Evolutionary conservation across 1,140 invertebrate genomes (phyloP), one percentile per base, ranked within the genome.

Genomic region (Drosophila littoralis): DNA sequence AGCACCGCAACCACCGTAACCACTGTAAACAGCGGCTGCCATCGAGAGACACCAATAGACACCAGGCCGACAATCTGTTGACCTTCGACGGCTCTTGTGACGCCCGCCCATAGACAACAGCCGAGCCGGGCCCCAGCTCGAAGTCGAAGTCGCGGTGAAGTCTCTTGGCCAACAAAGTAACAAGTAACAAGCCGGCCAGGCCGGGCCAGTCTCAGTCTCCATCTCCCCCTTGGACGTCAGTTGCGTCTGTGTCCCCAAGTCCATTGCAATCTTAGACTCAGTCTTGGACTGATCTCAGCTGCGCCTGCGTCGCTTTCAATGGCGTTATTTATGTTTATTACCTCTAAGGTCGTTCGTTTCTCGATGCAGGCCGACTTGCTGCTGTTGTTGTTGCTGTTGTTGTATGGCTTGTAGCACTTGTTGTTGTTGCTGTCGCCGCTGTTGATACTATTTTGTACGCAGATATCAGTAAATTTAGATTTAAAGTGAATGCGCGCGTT

Each of bases 271-370:
- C 72, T 80, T 80, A 50, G 77, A 32, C 78, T 70, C 67, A 59
- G 68, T 77, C 73, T 76, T 65, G 71, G 52, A 71, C 61, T 74
- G 67, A 70, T 71, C 70, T 75, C 75, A 71, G 76, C 79, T 86
- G 76, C 73, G 83, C 70, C 77, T 88, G 80, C 73, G 52, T 81
- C 72, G 85, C 79, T 90, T 88, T 91, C 88, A 90, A 90, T 90
- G 88, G 80, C 88, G 88, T 90, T 91, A 90, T 90, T 90, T 90
- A 90, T 90, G 88, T 90, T 90, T 90, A 90, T 90, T 90, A 90
- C 88, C 88, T 91, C 88, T 90, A 90, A 90, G 88, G 88, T 90
- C 88, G 88, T 90, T 90, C 88, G 88, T 90, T 91, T 81, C 88
- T 90, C 79, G 86, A 70, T 70, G 81, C 81, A 22, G 75, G 79